Evolutionary conservation across 2,113 vertebrate species (phyloP).

Genomic region (Nicator chloris): DNA sequence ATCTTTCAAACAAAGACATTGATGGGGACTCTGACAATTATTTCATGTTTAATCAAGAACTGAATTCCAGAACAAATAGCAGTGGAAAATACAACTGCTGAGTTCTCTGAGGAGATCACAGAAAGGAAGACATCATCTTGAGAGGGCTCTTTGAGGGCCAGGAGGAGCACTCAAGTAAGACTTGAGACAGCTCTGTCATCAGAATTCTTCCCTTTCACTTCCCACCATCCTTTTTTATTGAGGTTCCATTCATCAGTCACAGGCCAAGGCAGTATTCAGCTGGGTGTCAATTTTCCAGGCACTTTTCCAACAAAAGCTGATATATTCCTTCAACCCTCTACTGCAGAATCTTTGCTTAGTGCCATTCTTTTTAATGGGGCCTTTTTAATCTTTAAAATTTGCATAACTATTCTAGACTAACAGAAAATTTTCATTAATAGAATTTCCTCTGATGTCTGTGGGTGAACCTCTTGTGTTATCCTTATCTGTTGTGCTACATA

Average conservation of each 20-base stretch:
- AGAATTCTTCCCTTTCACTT: background rate
- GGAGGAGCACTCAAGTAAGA: background rate
- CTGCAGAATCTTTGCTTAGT: background rate
- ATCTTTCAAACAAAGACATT: background rate
- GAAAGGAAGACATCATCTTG: background rate
- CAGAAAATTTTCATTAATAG: background rate
- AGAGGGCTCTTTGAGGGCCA: background rate
- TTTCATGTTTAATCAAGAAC: background rate
- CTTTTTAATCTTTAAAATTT: background rate
- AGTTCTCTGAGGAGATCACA: background rate
- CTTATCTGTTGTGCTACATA: background rate
- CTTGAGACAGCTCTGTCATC: background rate
- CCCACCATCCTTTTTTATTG: background rate
- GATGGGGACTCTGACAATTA: background rate
- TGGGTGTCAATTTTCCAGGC: background rate
- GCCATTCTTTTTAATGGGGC: background rate
- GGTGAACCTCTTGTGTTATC: background rate
- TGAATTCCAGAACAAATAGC: background rate
- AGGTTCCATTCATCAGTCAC: background rate
- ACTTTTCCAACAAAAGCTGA: background rate
- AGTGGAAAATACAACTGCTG: background rate
- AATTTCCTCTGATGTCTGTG: background rate
- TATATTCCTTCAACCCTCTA: background rate
- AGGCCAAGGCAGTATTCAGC: background rate
- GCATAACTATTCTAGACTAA: background rate